phyloP scores from a whole-genome alignment of 23 tunicate genomes.

The Oikopleura dioica region DNA sequence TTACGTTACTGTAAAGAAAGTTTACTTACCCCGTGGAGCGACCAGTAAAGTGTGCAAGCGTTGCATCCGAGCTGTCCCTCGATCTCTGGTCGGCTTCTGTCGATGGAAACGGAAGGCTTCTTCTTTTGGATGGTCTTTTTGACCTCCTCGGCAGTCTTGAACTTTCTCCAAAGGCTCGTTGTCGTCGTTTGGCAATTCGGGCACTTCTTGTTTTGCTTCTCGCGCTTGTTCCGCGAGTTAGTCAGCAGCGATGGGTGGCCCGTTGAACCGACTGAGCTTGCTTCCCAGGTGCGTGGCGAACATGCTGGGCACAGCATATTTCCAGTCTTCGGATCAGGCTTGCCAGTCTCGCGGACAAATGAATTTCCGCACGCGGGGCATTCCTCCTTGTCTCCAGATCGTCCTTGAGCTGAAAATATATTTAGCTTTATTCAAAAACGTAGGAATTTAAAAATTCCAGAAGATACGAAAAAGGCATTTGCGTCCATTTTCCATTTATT shows the following conservation, averaged over 20 bases:
- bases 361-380: neutral
- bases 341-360: neutral
- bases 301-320: neutral
- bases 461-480: no score
- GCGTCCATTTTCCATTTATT: no score
- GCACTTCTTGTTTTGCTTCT: neutral
- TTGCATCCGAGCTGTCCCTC: neutral
- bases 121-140: neutral
- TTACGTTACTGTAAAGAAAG: no score
- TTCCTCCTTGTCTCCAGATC: no score
- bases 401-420: no score
- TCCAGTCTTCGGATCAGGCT: neutral
- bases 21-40: neutral
- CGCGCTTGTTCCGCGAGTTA: neutral
- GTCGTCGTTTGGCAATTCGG: neutral
- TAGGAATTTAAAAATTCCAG: no score
- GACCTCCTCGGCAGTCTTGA: neutral
- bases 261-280: neutral
- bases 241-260: neutral
- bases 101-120: neutral
- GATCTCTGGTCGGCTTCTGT: neutral
- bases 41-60: neutral
- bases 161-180: neutral
- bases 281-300: neutral
- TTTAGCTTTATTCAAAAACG: no score